These are phyloP conservation scores for Rhogogaster chlorosoma DNA, from an alignment of 2,888 invertebrate species.

Conservation along the genomic window DNA sequence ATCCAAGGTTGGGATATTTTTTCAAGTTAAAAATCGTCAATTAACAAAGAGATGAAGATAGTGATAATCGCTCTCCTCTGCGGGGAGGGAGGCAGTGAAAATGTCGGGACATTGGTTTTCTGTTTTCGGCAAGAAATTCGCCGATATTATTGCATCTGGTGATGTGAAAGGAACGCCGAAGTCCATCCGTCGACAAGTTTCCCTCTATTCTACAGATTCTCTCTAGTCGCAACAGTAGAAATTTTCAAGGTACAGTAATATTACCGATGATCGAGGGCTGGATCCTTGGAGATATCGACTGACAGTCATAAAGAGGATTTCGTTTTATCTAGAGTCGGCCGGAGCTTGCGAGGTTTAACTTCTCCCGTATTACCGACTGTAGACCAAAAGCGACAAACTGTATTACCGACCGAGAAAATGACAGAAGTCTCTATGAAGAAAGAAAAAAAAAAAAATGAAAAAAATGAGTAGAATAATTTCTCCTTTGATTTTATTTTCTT, in stretches of 20 bases:
- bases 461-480: background rate
- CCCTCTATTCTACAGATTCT: background rate
- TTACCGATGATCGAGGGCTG: slow-evolving; percentile 2
- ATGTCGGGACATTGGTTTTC: too few relatives aligned
- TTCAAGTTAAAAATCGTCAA: background rate
- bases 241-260: background rate
- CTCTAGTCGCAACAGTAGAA: background rate
- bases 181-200: background rate
- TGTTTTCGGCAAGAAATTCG: background rate
- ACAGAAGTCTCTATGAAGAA: background rate
- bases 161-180: background rate
- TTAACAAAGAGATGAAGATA: background rate
- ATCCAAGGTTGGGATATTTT: background rate
- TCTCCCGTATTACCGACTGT: background rate
- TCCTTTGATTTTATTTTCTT: background rate
- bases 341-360: background rate
- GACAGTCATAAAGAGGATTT: background rate
- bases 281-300: background rate
- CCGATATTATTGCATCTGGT: background rate
- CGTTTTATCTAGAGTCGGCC: background rate
- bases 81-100: background rate
- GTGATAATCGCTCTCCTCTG: background rate
- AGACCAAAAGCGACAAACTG: background rate
- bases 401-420: slow-evolving; percentile 1
- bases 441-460: background rate